A percentile compares a stretch with the other conserved stretches of the same genome.
Conservation (phyloP, 2,888 invertebrate species). For the Drosophila yooni region DNA sequence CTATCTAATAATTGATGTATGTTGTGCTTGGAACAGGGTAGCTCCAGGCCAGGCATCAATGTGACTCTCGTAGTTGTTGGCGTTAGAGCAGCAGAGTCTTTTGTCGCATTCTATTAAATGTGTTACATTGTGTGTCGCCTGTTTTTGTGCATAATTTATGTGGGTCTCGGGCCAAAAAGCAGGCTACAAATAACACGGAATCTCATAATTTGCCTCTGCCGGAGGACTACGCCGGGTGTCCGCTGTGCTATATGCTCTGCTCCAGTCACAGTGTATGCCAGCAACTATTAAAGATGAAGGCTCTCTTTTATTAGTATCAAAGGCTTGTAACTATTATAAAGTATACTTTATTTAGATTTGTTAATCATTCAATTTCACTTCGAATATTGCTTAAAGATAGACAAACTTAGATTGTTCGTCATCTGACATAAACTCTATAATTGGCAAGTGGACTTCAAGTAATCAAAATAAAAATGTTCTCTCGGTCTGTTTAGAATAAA, state of each 20-base stretch:
- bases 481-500: background rate
- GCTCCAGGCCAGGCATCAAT: background rate
- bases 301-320: background rate
- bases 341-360: background rate
- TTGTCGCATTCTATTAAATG: slow-evolving; percentile 12
- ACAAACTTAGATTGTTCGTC: background rate
- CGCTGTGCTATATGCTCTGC: background rate
- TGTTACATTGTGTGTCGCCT: slow-evolving; percentile 10
- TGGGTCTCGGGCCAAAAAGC: slow-evolving; percentile 51
- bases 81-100: slow-evolving; percentile 20
- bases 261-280: slow-evolving; percentile 11
- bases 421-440: background rate
- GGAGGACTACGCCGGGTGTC: slow-evolving; percentile 13
- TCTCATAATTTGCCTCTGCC: slow-evolving; percentile 51
- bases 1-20: background rate
- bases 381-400: background rate
- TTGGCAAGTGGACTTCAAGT: background rate
- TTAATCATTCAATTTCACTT: background rate
- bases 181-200: slow-evolving; percentile 50
- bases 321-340: background rate
- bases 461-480: background rate
- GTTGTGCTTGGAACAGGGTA: background rate
- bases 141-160: slow-evolving; percentile 48
- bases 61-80: slow-evolving; percentile 22
- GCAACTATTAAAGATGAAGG: slow-evolving; percentile 1